Conservation (phyloP, 2,113 vertebrate genomes). For the Vidua macroura region DNA sequence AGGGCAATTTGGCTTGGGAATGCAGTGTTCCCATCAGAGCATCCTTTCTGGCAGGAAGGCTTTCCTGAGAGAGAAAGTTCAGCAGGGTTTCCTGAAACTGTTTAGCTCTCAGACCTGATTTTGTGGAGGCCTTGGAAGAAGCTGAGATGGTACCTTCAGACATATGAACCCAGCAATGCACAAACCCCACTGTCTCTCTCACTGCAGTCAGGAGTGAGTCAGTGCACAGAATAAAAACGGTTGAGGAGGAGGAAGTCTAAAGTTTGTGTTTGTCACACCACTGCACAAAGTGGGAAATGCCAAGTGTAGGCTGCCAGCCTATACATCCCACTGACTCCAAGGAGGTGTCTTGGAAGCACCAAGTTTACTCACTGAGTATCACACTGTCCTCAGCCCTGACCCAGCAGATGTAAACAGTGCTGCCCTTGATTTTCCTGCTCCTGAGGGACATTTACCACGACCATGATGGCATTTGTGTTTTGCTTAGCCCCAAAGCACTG, state of each 20-base stretch:
- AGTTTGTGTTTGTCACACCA: neutral
- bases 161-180: neutral
- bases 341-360: neutral
- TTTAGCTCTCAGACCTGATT: neutral
- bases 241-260: neutral
- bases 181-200: neutral
- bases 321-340: neutral
- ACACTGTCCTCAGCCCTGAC: neutral
- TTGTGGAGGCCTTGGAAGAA: neutral
- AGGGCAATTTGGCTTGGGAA: constrained; percentile 6
- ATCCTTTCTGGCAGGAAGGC: neutral
- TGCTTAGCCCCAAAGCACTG: neutral
- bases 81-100: neutral
- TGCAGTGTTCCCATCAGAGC: neutral
- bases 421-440: neutral
- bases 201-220: neutral
- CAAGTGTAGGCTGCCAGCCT: neutral
- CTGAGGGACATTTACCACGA: neutral
- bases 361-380: neutral
- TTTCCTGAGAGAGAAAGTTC: neutral
- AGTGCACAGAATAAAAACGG: neutral
- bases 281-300: neutral
- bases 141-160: neutral
- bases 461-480: neutral
- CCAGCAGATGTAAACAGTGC: neutral